Conservation (phyloP, 2,888 invertebrate species). For the Spialia ferax region DNA sequence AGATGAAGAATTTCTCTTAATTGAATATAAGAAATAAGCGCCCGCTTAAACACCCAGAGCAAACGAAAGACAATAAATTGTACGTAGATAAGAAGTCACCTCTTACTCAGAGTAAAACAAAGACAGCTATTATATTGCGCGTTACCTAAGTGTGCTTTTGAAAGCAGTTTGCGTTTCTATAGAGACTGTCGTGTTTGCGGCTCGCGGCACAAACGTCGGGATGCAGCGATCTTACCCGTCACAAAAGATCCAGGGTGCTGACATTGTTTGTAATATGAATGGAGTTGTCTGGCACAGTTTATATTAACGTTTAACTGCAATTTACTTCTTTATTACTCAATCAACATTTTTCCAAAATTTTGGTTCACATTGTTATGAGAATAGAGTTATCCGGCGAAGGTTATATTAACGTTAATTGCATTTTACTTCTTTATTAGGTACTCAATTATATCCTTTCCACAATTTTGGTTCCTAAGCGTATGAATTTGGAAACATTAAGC, state of each 20-base stretch:
- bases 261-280: not conserved
- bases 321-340: no score
- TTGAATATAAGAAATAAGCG: not conserved
- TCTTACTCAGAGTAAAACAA: conserved; percentile 45
- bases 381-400: no score
- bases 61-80: conserved; percentile 23
- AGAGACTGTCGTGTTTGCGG: conserved; percentile 30
- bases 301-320: not conserved
- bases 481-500: no score
- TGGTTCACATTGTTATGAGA: no score
- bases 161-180: conserved; percentile 47
- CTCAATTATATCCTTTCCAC: no score
- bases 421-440: no score
- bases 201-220: conserved; percentile 23
- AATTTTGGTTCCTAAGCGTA: no score
- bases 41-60: not conserved
- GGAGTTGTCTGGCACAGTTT: no score
- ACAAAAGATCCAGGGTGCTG: conserved; percentile 12
- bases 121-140: conserved; percentile 47
- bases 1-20: no score
- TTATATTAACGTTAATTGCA: no score
- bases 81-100: conserved; percentile 44
- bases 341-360: no score
- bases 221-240: conserved; percentile 23
- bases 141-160: conserved; percentile 44